Evolutionary conservation across 2,888 invertebrate genomes (phyloP).

Genomic region (Siphlonurus alternatus): DNA sequence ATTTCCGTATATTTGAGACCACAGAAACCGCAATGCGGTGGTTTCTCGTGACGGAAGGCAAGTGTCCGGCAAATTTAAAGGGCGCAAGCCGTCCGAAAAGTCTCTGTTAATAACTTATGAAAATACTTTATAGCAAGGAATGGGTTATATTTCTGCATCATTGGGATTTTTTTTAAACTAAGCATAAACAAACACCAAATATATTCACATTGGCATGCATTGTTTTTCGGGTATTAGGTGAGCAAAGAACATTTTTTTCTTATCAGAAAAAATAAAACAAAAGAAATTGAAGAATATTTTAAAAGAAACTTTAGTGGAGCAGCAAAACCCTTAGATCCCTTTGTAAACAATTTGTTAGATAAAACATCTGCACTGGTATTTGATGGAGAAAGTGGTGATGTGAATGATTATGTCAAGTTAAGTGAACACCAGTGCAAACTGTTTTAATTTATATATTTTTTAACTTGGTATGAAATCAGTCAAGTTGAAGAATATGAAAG

Average conservation of each 20-base stretch:
- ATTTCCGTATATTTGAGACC: background rate
- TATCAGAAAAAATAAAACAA: background rate
- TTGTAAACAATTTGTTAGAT: background rate
- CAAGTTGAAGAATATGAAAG: background rate
- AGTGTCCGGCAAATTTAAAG: background rate
- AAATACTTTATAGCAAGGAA: too few relatives aligned
- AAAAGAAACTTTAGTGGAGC: background rate
- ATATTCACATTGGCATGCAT: background rate
- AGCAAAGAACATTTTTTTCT: background rate
- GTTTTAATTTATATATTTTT: background rate
- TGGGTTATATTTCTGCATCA: background rate
- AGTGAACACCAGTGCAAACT: background rate
- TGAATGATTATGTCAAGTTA: background rate
- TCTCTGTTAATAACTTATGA: background rate
- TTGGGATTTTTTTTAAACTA: background rate
- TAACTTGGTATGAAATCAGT: background rate
- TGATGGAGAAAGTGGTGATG: background rate
- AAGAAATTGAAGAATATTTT: background rate
- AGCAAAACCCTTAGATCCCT: background rate
- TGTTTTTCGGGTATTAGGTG: too few relatives aligned
- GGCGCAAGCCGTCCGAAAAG: conserved; percentile 1
- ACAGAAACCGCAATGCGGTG: background rate
- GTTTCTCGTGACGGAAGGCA: background rate
- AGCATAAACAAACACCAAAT: background rate
- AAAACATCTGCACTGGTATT: background rate